phyloP scores from a whole-genome alignment of 2,797 vertebrate genomes.

The Rhabdomys pumilio region DNA sequence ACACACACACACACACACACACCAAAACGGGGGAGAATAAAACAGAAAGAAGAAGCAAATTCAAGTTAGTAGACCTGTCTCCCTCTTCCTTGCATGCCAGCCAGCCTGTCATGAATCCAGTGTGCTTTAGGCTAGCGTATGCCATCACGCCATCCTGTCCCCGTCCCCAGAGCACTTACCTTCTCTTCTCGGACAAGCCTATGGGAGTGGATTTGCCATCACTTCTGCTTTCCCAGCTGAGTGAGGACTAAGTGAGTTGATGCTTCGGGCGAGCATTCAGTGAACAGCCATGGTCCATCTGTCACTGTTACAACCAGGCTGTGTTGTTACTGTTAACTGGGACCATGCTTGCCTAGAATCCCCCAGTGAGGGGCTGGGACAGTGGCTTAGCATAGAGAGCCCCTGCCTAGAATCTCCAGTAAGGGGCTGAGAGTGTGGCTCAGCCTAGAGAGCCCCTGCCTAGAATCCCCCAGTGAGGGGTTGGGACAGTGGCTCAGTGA shows the following conservation, averaged over 20 bases:
- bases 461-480: background rate
- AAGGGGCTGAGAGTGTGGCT: background rate
- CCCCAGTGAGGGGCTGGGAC: background rate
- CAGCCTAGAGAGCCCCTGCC: background rate
- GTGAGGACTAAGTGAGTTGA: background rate
- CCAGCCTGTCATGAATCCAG: background rate
- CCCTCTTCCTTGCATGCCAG: background rate
- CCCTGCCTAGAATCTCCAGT: background rate
- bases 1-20: background rate
- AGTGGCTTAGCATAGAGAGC: background rate
- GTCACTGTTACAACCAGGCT: background rate
- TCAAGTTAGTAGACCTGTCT: background rate
- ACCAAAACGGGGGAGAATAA: rapidly evolving
- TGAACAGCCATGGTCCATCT: background rate
- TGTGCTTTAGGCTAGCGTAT: background rate
- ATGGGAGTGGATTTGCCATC: background rate
- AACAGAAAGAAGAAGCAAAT: background rate
- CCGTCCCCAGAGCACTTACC: background rate
- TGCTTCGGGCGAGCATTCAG: too few relatives aligned
- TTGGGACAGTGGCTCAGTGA: background rate
- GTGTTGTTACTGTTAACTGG: background rate
- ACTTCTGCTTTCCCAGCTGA: background rate
- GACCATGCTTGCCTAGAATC: background rate
- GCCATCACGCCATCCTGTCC: background rate
- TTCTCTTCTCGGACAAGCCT: background rate